phyloP scores from a whole-genome alignment of 2,888 invertebrate genomes.

The Ferdinandea cuprea region DNA sequence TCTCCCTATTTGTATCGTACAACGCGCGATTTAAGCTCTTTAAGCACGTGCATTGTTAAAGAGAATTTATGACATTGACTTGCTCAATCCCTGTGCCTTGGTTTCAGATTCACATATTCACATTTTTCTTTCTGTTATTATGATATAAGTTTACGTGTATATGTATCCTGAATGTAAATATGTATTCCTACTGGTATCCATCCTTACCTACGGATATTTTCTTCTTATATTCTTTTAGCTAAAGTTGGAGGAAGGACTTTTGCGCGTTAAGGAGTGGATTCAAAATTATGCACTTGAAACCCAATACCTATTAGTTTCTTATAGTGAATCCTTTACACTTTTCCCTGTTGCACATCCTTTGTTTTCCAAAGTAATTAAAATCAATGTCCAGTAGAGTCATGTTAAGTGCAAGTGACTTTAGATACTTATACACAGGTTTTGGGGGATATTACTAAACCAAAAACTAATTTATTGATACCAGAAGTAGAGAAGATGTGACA shows the following conservation, averaged over 20 bases:
- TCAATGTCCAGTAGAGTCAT: neutral
- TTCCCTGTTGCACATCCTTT: conserved; percentile 31
- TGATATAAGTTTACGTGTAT: neutral
- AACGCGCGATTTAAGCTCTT: conserved; percentile 11
- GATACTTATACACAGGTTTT: neutral
- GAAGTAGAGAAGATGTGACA: too few relatives aligned
- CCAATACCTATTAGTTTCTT: conserved; percentile 25
- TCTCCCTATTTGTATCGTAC: neutral
- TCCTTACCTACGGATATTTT: neutral
- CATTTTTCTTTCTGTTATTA: neutral
- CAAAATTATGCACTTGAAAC: conserved; percentile 38
- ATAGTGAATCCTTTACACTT: neutral
- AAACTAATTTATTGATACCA: too few relatives aligned
- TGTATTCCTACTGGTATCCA: too few relatives aligned
- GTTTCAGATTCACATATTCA: conserved; percentile 1
- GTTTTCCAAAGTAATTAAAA: neutral
- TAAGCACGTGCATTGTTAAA: conserved; percentile 18
- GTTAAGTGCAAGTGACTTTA: neutral
- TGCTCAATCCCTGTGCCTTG: conserved; percentile 3
- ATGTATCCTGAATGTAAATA: too few relatives aligned
- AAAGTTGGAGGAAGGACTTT: neutral
- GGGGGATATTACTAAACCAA: neutral
- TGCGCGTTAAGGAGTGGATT: neutral
- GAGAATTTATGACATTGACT: conserved; percentile 11
- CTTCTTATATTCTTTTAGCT: neutral